phyloP scores from a whole-genome alignment of 2,888 invertebrate species.

The Exocentrus adspersus region DNA sequence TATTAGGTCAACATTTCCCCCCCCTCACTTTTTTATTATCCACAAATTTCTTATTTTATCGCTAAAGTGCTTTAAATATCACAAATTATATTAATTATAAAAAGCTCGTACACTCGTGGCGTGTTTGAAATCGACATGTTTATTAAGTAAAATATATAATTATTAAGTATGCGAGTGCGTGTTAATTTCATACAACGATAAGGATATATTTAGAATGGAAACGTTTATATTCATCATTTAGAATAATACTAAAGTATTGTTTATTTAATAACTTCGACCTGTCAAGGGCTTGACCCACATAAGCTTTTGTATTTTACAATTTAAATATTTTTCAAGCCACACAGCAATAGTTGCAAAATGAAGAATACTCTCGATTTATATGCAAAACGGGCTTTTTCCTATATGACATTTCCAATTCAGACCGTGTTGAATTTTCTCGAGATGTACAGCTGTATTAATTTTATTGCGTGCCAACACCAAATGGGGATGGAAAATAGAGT shows the following conservation, averaged over 20 bases:
- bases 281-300: not conserved
- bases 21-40: no score
- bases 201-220: slow-evolving; percentile 2
- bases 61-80: no score
- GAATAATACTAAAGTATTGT: not conserved
- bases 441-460: slow-evolving; percentile 1
- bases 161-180: slow-evolving; percentile 2
- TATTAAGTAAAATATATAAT: no score
- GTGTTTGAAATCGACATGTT: not conserved
- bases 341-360: no score
- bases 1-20: no score
- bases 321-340: no score
- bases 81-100: not conserved
- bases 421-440: not conserved
- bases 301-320: no score
- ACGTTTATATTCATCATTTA: not conserved
- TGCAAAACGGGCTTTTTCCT: no score
- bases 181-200: slow-evolving; percentile 1
- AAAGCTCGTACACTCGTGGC: slow-evolving; percentile 4
- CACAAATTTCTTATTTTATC: no score
- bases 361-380: no score
- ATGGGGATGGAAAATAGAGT: not conserved
- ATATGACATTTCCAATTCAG: no score
- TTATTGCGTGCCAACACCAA: not conserved
- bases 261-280: not conserved